phyloP scores from a whole-genome alignment of 2,797 vertebrate genomes.

The Hephaestus fuliginosus region DNA sequence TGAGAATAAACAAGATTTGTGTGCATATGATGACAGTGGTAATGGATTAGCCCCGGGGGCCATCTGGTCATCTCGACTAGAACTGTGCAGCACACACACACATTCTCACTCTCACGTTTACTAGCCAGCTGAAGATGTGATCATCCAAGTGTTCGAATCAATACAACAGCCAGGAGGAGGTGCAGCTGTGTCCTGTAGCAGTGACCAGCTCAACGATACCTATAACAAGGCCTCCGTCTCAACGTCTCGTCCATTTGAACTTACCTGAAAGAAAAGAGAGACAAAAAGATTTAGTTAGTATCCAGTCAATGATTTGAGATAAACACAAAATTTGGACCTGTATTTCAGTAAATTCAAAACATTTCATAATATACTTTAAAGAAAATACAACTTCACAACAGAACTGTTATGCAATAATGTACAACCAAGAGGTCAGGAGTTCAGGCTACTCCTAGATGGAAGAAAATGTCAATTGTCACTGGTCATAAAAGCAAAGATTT shows the following conservation, averaged over 20 bases:
- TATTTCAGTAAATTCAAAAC: neutral
- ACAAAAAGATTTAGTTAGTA: slow-evolving; percentile 1
- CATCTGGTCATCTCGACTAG: slow-evolving; percentile 2
- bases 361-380: neutral
- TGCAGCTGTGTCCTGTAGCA: slow-evolving; percentile 16
- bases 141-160: slow-evolving; percentile 30
- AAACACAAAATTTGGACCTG: neutral
- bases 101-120: slow-evolving; percentile 2
- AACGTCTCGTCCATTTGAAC: slow-evolving; percentile 23
- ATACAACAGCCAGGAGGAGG: slow-evolving; percentile 19
- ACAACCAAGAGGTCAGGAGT: neutral
- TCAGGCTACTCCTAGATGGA: too few relatives aligned
- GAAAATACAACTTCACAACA: neutral
- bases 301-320: neutral
- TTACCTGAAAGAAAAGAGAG: slow-evolving; percentile 64
- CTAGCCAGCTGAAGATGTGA: slow-evolving; percentile 35
- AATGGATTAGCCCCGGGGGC: slow-evolving; percentile 7
- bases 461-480: too few relatives aligned
- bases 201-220: slow-evolving; percentile 4
- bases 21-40: slow-evolving; percentile 6
- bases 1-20: neutral
- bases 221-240: neutral
- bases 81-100: neutral
- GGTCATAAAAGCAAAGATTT: neutral
- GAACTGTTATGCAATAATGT: neutral